These are phyloP conservation scores for Limnephilus lunatus DNA, from an alignment of 2,888 invertebrate species.

Conservation along the genomic window DNA sequence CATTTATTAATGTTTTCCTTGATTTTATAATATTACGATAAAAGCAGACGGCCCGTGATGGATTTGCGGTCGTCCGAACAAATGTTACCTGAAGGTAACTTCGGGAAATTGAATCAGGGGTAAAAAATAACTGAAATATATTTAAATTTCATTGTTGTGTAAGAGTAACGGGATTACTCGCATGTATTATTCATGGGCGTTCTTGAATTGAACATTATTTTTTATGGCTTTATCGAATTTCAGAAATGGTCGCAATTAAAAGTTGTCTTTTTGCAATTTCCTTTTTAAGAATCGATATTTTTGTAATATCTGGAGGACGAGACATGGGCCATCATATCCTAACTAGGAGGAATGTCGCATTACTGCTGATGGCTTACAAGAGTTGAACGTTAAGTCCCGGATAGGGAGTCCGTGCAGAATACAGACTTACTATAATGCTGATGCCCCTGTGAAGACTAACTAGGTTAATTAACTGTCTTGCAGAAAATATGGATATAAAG, in stretches of 20 bases:
- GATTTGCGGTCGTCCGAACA: not conserved
- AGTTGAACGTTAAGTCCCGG: no score
- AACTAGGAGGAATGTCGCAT: no score
- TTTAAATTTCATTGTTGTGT: not conserved
- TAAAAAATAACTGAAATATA: not conserved
- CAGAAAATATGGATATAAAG: no score
- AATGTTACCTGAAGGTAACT: not conserved
- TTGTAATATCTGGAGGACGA: not conserved
- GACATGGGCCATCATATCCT: not conserved
- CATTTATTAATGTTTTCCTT: conserved; percentile 2
- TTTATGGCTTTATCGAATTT: not conserved
- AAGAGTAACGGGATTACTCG: not conserved
- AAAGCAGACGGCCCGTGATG: not conserved
- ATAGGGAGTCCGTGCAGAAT: no score
- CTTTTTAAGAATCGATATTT: not conserved
- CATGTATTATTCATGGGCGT: not conserved
- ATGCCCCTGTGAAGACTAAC: no score
- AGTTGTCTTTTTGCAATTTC: not conserved
- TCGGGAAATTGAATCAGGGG: not conserved
- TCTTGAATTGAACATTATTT: not conserved
- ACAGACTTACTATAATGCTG: no score
- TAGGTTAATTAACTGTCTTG: no score
- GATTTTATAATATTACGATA: not conserved
- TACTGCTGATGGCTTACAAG: no score
- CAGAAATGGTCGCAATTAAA: not conserved